Evolutionary conservation across 1,140 invertebrate genomes (phyloP).

Genomic region (Pararge aegeria): DNA sequence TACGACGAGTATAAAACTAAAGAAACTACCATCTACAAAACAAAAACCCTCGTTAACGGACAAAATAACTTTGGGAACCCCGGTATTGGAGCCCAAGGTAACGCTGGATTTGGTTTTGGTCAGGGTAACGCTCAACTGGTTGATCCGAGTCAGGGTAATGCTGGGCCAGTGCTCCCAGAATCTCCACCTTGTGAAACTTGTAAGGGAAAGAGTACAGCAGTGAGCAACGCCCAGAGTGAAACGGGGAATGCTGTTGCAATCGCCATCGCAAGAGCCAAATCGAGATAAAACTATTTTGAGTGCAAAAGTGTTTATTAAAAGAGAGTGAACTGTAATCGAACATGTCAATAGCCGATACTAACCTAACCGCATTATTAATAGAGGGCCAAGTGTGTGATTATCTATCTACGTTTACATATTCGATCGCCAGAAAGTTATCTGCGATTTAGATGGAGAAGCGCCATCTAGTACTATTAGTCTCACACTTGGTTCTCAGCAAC

Average conservation of each 20-base stretch:
- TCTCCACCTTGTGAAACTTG: slow-evolving; percentile 17
- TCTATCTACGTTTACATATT: too few relatives aligned
- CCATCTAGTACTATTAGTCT: too few relatives aligned
- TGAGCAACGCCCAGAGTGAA: slow-evolving; percentile 49
- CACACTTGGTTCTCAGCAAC: too few relatives aligned
- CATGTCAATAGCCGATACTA: background rate
- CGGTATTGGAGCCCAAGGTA: background rate
- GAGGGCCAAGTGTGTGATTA: too few relatives aligned
- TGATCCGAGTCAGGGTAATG: background rate
- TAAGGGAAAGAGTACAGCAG: slow-evolving; percentile 21
- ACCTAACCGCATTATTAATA: too few relatives aligned
- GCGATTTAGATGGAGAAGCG: too few relatives aligned
- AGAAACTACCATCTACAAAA: background rate
- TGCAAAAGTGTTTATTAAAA: background rate
- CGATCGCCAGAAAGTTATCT: too few relatives aligned
- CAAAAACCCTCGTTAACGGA: background rate
- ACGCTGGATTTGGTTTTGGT: background rate
- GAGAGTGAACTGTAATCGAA: background rate
- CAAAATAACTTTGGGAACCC: slow-evolving; percentile 2
- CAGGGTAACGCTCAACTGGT: background rate
- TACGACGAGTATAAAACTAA: background rate
- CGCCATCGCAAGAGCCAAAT: slow-evolving; percentile 36
- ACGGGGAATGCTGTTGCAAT: slow-evolving; percentile 49
- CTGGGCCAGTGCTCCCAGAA: background rate
- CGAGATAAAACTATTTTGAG: background rate